A percentile compares a stretch with the other conserved stretches of the same genome.
These are phyloP conservation scores for Blomia tropicalis DNA, from an alignment of 2,888 invertebrate species.

Conservation along the genomic window DNA sequence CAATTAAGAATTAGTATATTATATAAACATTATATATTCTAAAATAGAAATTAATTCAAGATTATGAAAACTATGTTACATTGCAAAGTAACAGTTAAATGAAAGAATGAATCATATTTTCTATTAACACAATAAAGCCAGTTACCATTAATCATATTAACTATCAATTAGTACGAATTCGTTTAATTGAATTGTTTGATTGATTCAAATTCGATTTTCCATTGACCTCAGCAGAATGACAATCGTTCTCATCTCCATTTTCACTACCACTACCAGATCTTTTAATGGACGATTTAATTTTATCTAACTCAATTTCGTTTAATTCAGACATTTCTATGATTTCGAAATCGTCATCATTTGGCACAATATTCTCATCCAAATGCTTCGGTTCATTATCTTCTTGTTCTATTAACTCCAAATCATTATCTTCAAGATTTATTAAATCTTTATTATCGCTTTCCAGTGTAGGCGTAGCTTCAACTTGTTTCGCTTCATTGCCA, in stretches of 20 bases:
- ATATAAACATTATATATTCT: no score
- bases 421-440: no score
- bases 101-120: no score
- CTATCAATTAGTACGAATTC: not conserved
- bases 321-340: slow-evolving; percentile 1
- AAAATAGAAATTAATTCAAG: no score
- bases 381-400: not conserved
- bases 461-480: not conserved
- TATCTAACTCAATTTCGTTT: not conserved
- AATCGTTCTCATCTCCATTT: not conserved
- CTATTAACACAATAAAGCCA: no score
- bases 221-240: not conserved
- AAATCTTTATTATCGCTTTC: no score
- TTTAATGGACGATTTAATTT: not conserved
- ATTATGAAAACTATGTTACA: no score
- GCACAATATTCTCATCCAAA: not conserved
- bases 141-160: no score
- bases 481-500: not conserved
- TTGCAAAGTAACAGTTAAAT: no score
- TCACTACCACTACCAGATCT: not conserved
- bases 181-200: not conserved
- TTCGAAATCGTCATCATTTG: slow-evolving; percentile 7
- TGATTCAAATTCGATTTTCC: not conserved
- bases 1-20: no score
- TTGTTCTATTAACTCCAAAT: not conserved